Evolutionary conservation across 1,140 invertebrate genomes (phyloP), one percentile per base, ranked within the genome.

Genomic region (Watersipora subatra): DNA sequence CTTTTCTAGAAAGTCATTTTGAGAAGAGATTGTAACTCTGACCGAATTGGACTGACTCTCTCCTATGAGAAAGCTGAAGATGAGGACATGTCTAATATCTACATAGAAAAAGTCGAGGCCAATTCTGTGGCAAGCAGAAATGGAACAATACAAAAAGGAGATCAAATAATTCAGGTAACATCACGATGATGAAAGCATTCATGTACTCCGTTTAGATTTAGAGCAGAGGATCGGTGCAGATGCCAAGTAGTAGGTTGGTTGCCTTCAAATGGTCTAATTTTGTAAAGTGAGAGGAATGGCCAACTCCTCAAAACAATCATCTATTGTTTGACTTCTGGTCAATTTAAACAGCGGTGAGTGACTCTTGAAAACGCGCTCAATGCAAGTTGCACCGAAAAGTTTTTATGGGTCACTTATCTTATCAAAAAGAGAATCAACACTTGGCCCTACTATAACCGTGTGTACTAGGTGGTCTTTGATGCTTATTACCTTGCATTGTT

Each of bases 81-180:
- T 69, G 78, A 74, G 1, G 29, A 7, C 1, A n/a, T 64, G 24
- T 67, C 12, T 24, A 17, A 57, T 22, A 28, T 59, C 28, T 64
- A 65, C 56, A 63, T 61, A 65, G 75, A 75, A 28, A 72, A 82
- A 80, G 86, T 89, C 73, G 83, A 87, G 68, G 80, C 84, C 7
- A 84, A 85, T 68, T 87, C 87, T 75, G 78, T 88, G 34, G 87
- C 88, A 3, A 84, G 84, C 12, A 79, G 82, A 61, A 86, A 88
- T 76, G 87, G 87, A 15, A 80, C 86, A 57, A 81, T 89, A 2
- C 75, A 84, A 61, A 85, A 87, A 71, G 88, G 88, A 29, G 88
- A 89, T 80, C 88, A 89, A 78, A 87, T 89, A 68, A 76, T 89
- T 64, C 76, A 78, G 73, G 76, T 79, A 68, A 61, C 64, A 22